phyloP scores from a whole-genome alignment of 2,113 vertebrate species.

The Caranx ignobilis region DNA sequence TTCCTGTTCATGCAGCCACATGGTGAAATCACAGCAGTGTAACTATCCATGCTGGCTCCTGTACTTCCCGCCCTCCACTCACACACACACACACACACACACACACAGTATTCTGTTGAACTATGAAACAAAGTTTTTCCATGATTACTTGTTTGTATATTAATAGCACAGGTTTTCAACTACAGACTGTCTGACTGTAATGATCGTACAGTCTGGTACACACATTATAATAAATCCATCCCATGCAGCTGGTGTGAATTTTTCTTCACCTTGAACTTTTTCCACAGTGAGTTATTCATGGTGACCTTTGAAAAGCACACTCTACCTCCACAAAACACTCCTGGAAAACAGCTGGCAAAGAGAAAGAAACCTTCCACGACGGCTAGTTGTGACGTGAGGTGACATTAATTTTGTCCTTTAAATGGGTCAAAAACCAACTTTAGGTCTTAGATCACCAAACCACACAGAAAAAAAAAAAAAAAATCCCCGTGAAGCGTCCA shows the following conservation, averaged over 20 bases:
- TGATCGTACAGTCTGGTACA: no score
- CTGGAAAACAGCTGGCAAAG: not conserved
- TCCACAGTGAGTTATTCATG: conserved; percentile 20
- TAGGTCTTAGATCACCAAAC: conserved; percentile 52
- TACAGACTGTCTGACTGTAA: no score
- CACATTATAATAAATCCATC: not conserved
- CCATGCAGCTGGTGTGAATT: not conserved
- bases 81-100: no score
- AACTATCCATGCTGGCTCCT: no score
- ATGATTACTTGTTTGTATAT: no score
- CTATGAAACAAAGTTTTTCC: no score
- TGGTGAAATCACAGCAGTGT: no score
- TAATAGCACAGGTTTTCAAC: no score
- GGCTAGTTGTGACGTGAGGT: conserved; percentile 52
- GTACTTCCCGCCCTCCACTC: no score
- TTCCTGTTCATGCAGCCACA: no score
- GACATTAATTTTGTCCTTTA: conserved; percentile 65
- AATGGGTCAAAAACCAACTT: conserved; percentile 69
- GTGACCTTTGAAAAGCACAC: conserved; percentile 38
- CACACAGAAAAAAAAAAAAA: conserved; percentile 9
- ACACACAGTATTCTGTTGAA: no score
- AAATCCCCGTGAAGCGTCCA: conserved; percentile 54
- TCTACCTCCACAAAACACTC: not conserved
- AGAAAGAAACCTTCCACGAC: conserved; percentile 20
- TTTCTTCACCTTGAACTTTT: not conserved